A percentile compares a stretch with the other conserved stretches of the same genome.
Conservation (phyloP, 1,140 invertebrate genomes). For the Drosophila truncata region DNA sequence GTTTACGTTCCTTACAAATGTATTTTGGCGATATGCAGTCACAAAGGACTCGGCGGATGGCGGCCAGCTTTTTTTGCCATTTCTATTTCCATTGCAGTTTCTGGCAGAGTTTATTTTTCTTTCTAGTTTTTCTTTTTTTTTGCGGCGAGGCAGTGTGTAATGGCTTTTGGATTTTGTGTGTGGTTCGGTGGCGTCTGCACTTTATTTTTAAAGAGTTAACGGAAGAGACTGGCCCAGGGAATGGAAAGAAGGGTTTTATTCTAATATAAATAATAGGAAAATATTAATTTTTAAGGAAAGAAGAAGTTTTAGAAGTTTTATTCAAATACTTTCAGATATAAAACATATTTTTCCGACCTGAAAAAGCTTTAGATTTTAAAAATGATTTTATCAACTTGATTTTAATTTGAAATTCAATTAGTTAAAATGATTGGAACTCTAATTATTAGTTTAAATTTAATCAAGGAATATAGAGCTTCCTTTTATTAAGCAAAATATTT, state of each 20-base stretch:
- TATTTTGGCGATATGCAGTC: conserved; percentile 67
- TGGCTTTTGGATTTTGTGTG: conserved; percentile 67
- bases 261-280: neutral
- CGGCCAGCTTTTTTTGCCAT: conserved; percentile 43
- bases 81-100: conserved; percentile 62
- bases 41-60: conserved; percentile 68
- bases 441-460: neutral
- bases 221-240: neutral
- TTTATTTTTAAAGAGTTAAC: conserved; percentile 31
- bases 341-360: neutral
- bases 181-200: conserved; percentile 1
- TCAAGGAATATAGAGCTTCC: neutral
- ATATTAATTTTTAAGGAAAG: neutral
- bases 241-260: neutral
- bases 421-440: accelerated
- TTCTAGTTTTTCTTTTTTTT: neutral
- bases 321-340: neutral
- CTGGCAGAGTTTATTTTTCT: neutral
- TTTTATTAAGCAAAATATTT: neutral
- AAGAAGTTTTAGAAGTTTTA: neutral
- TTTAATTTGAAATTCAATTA: neutral
- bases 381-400: too few species aligned
- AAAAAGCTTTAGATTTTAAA: neutral
- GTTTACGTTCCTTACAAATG: conserved; percentile 30
- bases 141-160: conserved; percentile 42